Evolutionary conservation across 1,140 invertebrate genomes (phyloP).

Genomic region (Rhyzopertha dominica): DNA sequence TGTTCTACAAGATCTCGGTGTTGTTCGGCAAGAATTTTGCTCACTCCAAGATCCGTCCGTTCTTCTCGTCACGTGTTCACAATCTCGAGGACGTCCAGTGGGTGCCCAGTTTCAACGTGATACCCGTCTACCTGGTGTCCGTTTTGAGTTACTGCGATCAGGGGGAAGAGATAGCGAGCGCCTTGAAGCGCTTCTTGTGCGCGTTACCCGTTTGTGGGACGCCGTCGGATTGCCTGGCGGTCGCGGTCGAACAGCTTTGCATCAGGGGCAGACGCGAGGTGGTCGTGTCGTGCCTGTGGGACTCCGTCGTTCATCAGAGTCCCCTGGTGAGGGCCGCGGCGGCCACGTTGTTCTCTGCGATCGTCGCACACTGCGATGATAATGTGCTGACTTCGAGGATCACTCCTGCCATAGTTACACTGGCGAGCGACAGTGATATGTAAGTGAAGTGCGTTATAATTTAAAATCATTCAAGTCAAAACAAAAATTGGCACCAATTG

Average conservation of each 20-base stretch:
- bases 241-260: slow-evolving; percentile 49
- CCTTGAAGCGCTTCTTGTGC: slow-evolving; percentile 51
- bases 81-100: slow-evolving; percentile 41
- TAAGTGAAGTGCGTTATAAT: slow-evolving; percentile 43
- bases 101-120: slow-evolving; percentile 49
- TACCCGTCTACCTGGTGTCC: slow-evolving; percentile 54
- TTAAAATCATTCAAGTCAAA: background rate
- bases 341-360: slow-evolving; percentile 56
- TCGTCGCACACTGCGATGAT: slow-evolving; percentile 55
- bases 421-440: slow-evolving; percentile 66
- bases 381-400: slow-evolving; percentile 55
- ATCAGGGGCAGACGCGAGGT: slow-evolving; percentile 50
- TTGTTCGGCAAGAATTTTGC: slow-evolving; percentile 51
- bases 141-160: slow-evolving; percentile 43
- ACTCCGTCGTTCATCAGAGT: slow-evolving; percentile 63
- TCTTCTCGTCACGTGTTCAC: slow-evolving; percentile 50
- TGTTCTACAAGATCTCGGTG: slow-evolving; percentile 47
- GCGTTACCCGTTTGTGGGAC: slow-evolving; percentile 52
- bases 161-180: slow-evolving; percentile 47
- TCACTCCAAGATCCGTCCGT: slow-evolving; percentile 48
- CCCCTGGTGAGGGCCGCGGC: slow-evolving; percentile 55
- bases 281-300: slow-evolving; percentile 59
- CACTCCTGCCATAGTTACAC: slow-evolving; percentile 64
- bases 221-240: slow-evolving; percentile 50
- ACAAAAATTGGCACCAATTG: no score